Evolutionary conservation across 2,888 invertebrate genomes (phyloP).

Genomic region (Rhagium mordax): DNA sequence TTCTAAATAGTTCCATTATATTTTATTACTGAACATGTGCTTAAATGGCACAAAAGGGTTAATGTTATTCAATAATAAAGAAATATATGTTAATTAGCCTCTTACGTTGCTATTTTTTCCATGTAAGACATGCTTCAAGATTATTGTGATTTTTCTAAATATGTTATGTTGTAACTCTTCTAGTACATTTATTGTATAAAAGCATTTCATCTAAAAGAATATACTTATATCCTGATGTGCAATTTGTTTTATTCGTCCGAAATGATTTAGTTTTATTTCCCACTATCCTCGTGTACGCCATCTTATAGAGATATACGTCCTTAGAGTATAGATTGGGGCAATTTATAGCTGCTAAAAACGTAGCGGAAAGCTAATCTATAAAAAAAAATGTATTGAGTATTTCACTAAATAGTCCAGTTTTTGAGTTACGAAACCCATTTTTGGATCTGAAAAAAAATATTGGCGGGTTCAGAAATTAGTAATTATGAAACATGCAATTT

Average conservation of each 20-base stretch:
- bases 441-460: no score
- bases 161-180: slow-evolving; percentile 20
- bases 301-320: no score
- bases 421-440: no score
- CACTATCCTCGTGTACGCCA: no score
- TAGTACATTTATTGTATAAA: slow-evolving; percentile 26
- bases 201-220: slow-evolving; percentile 21
- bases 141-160: slow-evolving; percentile 32
- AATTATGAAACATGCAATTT: no score
- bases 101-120: slow-evolving; percentile 19
- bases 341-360: no score
- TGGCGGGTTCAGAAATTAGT: no score
- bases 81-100: background rate
- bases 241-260: background rate
- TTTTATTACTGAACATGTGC: slow-evolving; percentile 21
- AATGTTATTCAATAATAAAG: slow-evolving; percentile 12
- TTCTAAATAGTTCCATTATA: slow-evolving; percentile 29
- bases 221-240: slow-evolving; percentile 29
- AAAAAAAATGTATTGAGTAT: no score
- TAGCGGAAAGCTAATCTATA: no score
- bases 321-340: no score
- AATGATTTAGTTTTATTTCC: background rate
- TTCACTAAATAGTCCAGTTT: no score
- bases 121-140: slow-evolving; percentile 32
- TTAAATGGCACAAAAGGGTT: slow-evolving; percentile 17